Evolutionary conservation across 2,797 vertebrate genomes (phyloP).

Genomic region (Liparis tanakae): DNA sequence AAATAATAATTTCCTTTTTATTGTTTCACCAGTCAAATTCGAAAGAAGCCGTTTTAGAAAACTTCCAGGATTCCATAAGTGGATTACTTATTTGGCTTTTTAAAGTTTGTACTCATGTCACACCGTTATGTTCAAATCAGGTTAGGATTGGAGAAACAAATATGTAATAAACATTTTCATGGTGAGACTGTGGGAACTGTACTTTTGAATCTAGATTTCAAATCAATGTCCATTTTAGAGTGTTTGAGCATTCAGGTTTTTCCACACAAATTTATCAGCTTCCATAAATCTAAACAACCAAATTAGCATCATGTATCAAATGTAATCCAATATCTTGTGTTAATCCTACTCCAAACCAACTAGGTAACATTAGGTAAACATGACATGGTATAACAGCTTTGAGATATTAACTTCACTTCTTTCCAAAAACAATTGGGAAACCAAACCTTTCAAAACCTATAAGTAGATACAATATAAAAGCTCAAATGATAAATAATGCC

Average conservation of each 20-base stretch:
- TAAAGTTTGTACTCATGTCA: not conserved
- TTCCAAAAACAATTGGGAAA: slow-evolving; percentile 1
- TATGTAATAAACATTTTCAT: not conserved
- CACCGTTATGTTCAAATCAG: not conserved
- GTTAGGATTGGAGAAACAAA: not conserved
- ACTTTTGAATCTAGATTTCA: not conserved
- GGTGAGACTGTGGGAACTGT: not conserved
- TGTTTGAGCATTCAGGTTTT: not conserved
- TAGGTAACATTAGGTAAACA: not conserved
- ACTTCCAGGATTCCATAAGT: not conserved
- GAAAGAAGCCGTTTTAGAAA: not conserved
- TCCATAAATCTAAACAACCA: not conserved
- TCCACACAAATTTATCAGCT: not conserved
- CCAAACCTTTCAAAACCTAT: not conserved
- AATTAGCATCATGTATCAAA: not conserved
- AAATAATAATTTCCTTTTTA: not conserved
- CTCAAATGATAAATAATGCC: not conserved
- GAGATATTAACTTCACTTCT: not conserved
- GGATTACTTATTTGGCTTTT: not conserved
- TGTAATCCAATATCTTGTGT: not conserved
- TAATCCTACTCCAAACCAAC: not conserved
- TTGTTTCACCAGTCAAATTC: not conserved
- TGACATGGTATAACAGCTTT: not conserved
- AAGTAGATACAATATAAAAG: not conserved
- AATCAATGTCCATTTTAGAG: not conserved